phyloP scores from a whole-genome alignment of 2,888 invertebrate species.

The Nemoura dubitans region DNA sequence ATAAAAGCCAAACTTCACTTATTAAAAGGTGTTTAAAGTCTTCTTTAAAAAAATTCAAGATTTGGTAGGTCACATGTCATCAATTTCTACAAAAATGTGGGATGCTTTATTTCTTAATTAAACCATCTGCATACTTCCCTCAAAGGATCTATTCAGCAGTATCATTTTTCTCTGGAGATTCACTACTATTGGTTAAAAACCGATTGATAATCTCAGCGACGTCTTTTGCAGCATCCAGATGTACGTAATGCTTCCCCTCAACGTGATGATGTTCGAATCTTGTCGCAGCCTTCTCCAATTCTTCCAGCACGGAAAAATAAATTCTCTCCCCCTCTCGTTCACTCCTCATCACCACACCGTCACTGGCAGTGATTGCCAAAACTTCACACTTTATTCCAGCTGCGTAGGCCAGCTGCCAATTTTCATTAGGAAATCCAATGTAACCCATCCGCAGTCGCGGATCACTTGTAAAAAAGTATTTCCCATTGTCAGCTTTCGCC shows the following conservation, averaged over 20 bases:
- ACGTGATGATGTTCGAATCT: slow-evolving; percentile 69
- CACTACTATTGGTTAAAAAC: slow-evolving; percentile 60
- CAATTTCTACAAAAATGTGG: too few species aligned
- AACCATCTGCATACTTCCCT: too few species aligned
- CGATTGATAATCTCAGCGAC: slow-evolving; percentile 67
- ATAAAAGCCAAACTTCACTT: too few species aligned
- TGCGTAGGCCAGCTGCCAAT: slow-evolving; percentile 67
- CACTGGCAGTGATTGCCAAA: slow-evolving; percentile 66
- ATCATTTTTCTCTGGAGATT: too few species aligned
- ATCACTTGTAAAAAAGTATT: slow-evolving; percentile 72
- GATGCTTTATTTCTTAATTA: too few species aligned
- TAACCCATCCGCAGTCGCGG: slow-evolving; percentile 67
- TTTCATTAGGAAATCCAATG: slow-evolving; percentile 64
- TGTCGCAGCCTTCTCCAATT: slow-evolving; percentile 64
- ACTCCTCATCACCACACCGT: slow-evolving; percentile 44
- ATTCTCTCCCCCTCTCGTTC: slow-evolving; percentile 28
- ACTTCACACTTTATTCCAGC: slow-evolving; percentile 69
- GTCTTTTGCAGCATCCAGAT: slow-evolving; percentile 72
- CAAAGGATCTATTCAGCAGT: too few species aligned
- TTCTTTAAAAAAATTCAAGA: too few species aligned
- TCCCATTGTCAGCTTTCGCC: slow-evolving; percentile 62
- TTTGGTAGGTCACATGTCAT: too few species aligned
- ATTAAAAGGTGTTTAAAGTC: too few species aligned
- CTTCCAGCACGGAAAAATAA: slow-evolving; percentile 64
- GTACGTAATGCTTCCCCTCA: slow-evolving; percentile 78